Percentiles rank a stretch among this genome's conserved stretches.
phyloP scores from a whole-genome alignment of 2,888 invertebrate species.

The Dryococelus australis region DNA sequence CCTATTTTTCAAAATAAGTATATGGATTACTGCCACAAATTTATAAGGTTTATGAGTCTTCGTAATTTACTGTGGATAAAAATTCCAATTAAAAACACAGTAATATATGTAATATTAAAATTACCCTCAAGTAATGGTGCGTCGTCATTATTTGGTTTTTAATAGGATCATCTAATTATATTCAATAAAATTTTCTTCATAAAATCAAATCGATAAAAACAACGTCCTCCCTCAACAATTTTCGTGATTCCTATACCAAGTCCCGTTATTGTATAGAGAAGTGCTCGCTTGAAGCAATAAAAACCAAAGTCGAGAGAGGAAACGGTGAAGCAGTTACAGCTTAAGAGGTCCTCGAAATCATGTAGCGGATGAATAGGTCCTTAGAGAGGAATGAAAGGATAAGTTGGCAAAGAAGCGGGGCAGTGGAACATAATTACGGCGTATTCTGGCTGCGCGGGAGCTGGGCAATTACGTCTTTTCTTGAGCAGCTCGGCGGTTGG shows the following conservation, averaged over 20 bases:
- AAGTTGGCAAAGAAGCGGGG: constrained; percentile 9
- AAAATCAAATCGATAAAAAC: too few relatives aligned
- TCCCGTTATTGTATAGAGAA: background rate
- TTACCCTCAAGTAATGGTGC: background rate
- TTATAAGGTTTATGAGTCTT: too few relatives aligned
- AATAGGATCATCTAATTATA: too few relatives aligned
- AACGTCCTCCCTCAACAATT: background rate
- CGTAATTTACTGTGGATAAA: too few relatives aligned
- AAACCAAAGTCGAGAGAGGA: background rate
- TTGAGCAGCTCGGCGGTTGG: background rate
- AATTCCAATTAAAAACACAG: background rate
- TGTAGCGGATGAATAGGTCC: constrained; percentile 16
- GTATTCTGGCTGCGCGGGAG: background rate
- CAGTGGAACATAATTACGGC: background rate
- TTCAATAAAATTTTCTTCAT: background rate
- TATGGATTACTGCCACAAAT: too few relatives aligned
- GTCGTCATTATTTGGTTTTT: too few relatives aligned
- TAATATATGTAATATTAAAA: background rate
- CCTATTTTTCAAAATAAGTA: too few relatives aligned
- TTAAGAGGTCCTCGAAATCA: constrained; percentile 16
- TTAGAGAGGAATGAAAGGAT: constrained; percentile 8
- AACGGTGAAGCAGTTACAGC: constrained; percentile 2
- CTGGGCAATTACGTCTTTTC: background rate
- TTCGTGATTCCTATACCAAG: background rate
- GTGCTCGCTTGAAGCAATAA: constrained; percentile 1